phyloP scores from a whole-genome alignment of 2,888 invertebrate species.

The Lycaena phlaeas region DNA sequence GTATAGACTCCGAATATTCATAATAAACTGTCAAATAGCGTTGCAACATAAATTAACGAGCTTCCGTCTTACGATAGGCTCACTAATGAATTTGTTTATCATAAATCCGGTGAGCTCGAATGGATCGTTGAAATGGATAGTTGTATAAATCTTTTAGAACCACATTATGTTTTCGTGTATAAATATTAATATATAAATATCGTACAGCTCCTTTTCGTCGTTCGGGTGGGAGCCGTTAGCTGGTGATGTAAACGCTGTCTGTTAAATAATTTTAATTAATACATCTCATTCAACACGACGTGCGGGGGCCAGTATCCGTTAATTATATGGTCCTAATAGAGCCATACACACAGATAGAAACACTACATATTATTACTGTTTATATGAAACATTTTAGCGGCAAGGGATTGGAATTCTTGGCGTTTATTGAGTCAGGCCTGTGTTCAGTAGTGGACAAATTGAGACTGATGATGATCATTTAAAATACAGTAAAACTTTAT shows the following conservation, averaged over 20 bases:
- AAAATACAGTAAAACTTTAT: neutral
- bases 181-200: neutral
- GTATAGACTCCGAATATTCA: no score
- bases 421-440: neutral
- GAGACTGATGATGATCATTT: neutral
- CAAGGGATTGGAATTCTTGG: neutral
- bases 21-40: no score
- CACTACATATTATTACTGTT: neutral
- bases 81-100: neutral
- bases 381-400: neutral
- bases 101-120: neutral
- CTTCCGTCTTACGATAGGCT: no score
- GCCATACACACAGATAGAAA: neutral
- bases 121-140: neutral
- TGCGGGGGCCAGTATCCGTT: neutral
- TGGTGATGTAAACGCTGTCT: neutral
- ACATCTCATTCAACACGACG: neutral
- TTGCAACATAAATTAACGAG: no score
- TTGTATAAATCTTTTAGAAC: neutral
- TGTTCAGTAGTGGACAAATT: neutral
- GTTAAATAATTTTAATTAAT: neutral
- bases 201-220: no score
- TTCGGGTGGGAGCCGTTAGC: no score
- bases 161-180: neutral
- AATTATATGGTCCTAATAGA: neutral